A percentile compares a stretch with the other conserved stretches of the same genome.
These are phyloP conservation scores for Agrochola litura DNA, from an alignment of 2,888 invertebrate genomes.

Conservation along the genomic window DNA sequence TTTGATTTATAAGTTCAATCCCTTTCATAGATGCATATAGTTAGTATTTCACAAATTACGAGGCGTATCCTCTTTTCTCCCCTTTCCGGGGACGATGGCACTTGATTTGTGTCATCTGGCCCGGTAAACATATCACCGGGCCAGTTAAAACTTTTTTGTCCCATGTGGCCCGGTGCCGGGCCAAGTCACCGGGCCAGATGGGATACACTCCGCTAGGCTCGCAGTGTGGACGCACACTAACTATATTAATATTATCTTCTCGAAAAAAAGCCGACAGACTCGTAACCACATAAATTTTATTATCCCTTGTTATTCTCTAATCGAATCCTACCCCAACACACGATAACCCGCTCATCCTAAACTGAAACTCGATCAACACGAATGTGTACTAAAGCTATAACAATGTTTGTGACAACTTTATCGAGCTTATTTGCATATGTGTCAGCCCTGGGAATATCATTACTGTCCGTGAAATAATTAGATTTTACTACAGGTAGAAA, in stretches of 20 bases:
- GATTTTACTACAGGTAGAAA: constrained; percentile 12
- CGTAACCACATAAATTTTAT: not conserved
- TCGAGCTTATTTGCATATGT: constrained; percentile 55
- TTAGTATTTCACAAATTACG: no score
- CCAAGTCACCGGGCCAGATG: no score
- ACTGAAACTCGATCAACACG: constrained; percentile 54
- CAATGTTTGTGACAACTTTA: constrained; percentile 53
- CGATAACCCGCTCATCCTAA: constrained; percentile 32
- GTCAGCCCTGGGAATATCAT: constrained; percentile 45
- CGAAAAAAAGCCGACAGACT: not conserved
- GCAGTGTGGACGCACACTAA: no score
- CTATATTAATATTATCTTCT: not conserved
- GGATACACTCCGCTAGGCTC: no score
- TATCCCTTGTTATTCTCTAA: constrained; percentile 9
- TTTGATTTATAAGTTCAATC: no score
- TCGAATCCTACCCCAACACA: constrained; percentile 25
- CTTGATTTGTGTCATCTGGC: no score
- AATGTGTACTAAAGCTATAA: constrained; percentile 33
- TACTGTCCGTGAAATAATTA: constrained; percentile 34
- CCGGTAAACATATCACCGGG: no score
- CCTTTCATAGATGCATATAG: no score
- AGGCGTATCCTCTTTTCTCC: no score
- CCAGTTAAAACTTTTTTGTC: no score
- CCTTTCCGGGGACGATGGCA: no score
- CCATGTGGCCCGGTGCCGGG: no score